phyloP scores from a whole-genome alignment of 2,113 vertebrate genomes.

The Hepsetus odoe region DNA sequence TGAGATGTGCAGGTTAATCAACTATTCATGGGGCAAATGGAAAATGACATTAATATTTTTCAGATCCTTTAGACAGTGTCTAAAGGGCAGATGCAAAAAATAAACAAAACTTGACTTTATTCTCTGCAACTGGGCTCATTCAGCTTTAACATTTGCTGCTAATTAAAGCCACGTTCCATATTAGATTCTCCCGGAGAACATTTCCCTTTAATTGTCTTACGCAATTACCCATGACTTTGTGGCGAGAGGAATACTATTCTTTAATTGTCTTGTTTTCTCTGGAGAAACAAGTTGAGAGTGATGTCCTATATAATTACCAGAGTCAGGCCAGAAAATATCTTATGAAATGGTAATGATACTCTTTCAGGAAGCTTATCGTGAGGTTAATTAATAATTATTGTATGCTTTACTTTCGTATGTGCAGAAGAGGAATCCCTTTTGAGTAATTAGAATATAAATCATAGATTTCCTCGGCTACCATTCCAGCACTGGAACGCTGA shows the following conservation, averaged over 20 bases:
- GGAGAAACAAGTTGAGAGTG: slow-evolving; percentile 50
- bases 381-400: slow-evolving; percentile 75
- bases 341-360: slow-evolving; percentile 66
- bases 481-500: background rate
- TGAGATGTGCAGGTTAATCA: background rate
- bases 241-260: slow-evolving; percentile 40
- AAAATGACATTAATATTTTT: too few species aligned
- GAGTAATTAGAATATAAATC: background rate
- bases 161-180: slow-evolving; percentile 46
- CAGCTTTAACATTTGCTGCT: slow-evolving; percentile 42
- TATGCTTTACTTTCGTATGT: slow-evolving; percentile 41
- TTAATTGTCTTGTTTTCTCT: slow-evolving; percentile 58
- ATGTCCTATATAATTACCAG: slow-evolving; percentile 47
- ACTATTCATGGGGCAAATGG: too few species aligned
- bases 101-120: slow-evolving; percentile 9
- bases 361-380: slow-evolving; percentile 61
- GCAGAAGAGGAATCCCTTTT: slow-evolving; percentile 7
- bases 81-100: background rate
- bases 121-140: slow-evolving; percentile 29
- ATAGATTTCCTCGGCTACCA: background rate
- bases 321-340: slow-evolving; percentile 51
- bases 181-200: slow-evolving; percentile 52
- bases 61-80: background rate
- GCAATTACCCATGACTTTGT: slow-evolving; percentile 58
- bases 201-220: slow-evolving; percentile 57